Conservation (phyloP, 2,888 invertebrate species). For the Dusona sp. region DNA sequence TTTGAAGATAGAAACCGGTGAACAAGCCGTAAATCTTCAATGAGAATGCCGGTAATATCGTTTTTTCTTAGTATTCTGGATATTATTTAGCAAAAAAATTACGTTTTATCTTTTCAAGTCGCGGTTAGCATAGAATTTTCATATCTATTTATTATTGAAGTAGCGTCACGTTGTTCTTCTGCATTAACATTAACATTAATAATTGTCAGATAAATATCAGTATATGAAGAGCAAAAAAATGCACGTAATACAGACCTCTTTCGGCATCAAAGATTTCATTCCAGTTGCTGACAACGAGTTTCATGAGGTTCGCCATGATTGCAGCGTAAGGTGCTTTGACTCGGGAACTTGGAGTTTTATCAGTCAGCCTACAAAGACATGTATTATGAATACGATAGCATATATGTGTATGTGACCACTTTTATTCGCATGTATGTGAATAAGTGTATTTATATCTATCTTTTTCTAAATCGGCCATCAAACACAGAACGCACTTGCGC, state of each 20-base stretch:
- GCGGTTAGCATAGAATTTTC: neutral
- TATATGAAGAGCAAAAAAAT: neutral
- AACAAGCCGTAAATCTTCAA: neutral
- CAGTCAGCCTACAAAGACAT: conserved; percentile 56
- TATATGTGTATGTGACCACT: neutral
- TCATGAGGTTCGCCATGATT: conserved; percentile 85
- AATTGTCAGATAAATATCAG: neutral
- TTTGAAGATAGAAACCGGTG: neutral
- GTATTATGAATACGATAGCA: conserved; percentile 4
- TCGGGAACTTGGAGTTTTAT: conserved; percentile 48
- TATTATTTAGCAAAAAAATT: neutral
- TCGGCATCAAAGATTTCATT: conserved; percentile 85
- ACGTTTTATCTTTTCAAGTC: neutral
- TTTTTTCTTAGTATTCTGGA: neutral
- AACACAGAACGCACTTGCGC: conserved; percentile 14
- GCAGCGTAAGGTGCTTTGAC: conserved; percentile 59
- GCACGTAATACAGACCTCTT: conserved; percentile 83
- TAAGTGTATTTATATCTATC: neutral
- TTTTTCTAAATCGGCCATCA: neutral
- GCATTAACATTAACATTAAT: neutral
- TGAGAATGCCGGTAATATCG: neutral
- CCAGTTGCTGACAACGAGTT: conserved; percentile 86
- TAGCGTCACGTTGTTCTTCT: neutral
- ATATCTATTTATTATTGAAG: neutral
- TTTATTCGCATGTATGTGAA: neutral